Base-by-base conservation (phyloP, 2,113 vertebrate genomes). In the Synodontis membranacea region DNA sequence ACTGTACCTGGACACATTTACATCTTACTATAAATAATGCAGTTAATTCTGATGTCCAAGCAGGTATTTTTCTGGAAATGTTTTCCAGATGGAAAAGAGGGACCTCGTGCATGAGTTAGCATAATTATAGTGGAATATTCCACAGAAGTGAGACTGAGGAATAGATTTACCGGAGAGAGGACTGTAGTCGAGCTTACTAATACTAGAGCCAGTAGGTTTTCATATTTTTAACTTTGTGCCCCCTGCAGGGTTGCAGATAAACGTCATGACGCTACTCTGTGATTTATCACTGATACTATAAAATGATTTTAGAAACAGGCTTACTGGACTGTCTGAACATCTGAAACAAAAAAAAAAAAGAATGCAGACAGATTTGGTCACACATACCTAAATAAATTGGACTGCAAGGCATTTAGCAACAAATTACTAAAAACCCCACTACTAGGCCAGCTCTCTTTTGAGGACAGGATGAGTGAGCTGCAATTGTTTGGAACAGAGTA, bases 51-150 rank as follows among this genome's bases (percentile, higher is more conserved):
- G 31, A 17, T 80, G 76, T 56, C 50, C 48, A 78, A 37, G 2
- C 11, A 79, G 66, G 84, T 81, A 85, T 82, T 86, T 86, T 79
- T 64, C 64, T 68, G 28, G 44, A 89, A 86, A 84, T 58, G 37
- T 68, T 86, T 89, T 80, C 78, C 85, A 87, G 85, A 85, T 83
- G 68, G 66, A 82, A 78, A 85, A 58, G 39, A 54, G 62, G 79
- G 85, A 89, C 82, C 80, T 86, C 80, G 39, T 56, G 60, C 68
- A 76, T 85, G 66, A 85, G 86, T 87, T 58, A 85, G 76, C 15
- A 34, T 86, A 82, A 87, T 82, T 82, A 76, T 31, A 34, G 68
- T 66, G 68, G 68, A 87, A 82, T 87, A 66, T 89, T 89, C 86
- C 85, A 85, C 64, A 66, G 66, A 58, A 84, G 86, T 56, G 44